Percentiles rank a stretch among this genome's conserved stretches.
These are phyloP conservation scores for Siderastrea siderea DNA, from an alignment of 92 coral and sea anemone genomes.

Conservation along the genomic window DNA sequence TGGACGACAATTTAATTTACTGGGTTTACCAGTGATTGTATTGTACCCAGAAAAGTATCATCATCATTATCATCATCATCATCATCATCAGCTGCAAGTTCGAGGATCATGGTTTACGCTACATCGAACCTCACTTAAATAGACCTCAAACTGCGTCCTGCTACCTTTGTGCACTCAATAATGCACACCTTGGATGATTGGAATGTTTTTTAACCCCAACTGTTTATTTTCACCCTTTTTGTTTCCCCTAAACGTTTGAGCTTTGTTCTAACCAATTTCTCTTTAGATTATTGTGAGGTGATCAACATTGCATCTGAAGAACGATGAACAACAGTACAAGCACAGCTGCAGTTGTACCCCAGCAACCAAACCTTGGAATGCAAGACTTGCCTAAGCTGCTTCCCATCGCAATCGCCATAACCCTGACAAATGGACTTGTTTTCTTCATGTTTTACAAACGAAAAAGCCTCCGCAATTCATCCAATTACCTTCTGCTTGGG, in stretches of 20 bases:
- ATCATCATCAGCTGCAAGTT: too few species aligned
- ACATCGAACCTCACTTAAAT: too few species aligned
- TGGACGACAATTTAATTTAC: too few species aligned
- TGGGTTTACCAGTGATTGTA: too few species aligned
- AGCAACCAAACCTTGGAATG: not conserved
- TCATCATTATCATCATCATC: too few species aligned
- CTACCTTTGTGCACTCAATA: too few species aligned
- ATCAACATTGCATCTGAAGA: not conserved
- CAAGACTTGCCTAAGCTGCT: not conserved
- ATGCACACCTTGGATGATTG: too few species aligned
- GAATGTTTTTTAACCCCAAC: too few species aligned
- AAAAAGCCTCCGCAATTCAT: conserved; percentile 3
- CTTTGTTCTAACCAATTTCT: not conserved
- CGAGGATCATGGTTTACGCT: too few species aligned
- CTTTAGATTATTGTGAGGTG: not conserved
- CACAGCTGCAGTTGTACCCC: not conserved
- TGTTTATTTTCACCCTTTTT: not conserved
- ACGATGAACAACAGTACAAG: conserved; percentile 14
- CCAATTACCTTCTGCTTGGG: conserved; percentile 26
- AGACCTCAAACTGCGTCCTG: too few species aligned
- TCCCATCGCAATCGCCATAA: conserved; percentile 23
- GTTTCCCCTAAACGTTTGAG: not conserved
- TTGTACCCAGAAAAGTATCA: too few species aligned
- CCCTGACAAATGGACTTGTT: conserved; percentile 14
- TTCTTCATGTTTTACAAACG: conserved; percentile 2